A percentile compares a stretch with the other conserved stretches of the same genome.
phyloP scores from a whole-genome alignment of 2,113 vertebrate genomes.

The Phoxinus phoxinus region DNA sequence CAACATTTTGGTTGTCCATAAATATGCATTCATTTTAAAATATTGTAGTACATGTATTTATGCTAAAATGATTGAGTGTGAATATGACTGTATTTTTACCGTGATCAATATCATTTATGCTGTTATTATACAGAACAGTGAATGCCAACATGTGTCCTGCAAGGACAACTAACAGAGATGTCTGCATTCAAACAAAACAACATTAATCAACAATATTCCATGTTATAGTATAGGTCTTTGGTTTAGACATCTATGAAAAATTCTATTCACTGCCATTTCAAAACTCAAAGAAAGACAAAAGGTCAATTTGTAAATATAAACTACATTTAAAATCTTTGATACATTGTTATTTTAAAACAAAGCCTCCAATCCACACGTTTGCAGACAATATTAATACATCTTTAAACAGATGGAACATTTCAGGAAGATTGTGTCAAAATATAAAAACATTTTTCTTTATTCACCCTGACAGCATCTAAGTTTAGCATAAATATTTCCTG shows the following conservation, averaged over 20 bases:
- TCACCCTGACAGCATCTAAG: background rate
- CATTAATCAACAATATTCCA: background rate
- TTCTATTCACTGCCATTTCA: background rate
- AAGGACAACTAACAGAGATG: constrained; percentile 12
- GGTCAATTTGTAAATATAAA: no score
- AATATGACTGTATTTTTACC: background rate
- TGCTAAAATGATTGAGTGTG: background rate
- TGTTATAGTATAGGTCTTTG: constrained; percentile 7
- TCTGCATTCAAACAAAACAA: constrained; percentile 26
- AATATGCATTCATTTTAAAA: background rate
- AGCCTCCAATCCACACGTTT: background rate
- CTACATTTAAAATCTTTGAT: background rate
- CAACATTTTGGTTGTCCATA: background rate
- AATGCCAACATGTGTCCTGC: background rate
- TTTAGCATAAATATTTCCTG: background rate
- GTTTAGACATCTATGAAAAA: constrained; percentile 1
- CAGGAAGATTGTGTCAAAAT: constrained; percentile 11
- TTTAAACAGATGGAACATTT: constrained; percentile 11
- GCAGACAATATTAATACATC: constrained; percentile 12
- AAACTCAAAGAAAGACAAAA: background rate
- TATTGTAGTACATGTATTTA: background rate
- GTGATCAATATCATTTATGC: background rate
- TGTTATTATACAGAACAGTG: constrained; percentile 1
- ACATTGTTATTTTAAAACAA: background rate
- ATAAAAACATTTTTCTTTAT: constrained; percentile 10